Conservation (phyloP, 2,797 vertebrate species). For the Menidia menidia region DNA sequence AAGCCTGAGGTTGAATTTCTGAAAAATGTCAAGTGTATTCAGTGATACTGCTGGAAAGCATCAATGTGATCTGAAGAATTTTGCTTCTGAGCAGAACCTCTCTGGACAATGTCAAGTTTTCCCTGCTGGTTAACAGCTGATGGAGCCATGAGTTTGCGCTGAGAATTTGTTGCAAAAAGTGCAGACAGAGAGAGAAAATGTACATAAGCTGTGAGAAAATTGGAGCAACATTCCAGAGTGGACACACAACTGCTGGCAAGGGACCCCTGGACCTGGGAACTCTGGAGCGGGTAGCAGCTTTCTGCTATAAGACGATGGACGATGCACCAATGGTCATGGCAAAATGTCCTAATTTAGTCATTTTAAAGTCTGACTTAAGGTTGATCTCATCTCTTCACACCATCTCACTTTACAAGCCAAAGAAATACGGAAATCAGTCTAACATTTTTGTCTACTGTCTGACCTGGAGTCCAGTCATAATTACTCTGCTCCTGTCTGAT, state of each 20-base stretch:
- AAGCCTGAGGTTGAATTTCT: slow-evolving; percentile 16
- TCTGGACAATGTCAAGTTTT: slow-evolving; percentile 55
- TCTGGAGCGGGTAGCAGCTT: neutral
- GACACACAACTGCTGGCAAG: slow-evolving; percentile 48
- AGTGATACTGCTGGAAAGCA: slow-evolving; percentile 37
- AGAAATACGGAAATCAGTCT: slow-evolving; percentile 3
- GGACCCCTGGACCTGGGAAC: slow-evolving; percentile 38
- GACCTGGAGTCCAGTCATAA: neutral
- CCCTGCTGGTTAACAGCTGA: slow-evolving; percentile 56
- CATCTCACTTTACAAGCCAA: slow-evolving; percentile 6
- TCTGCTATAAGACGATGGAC: slow-evolving; percentile 24
- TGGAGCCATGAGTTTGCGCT: slow-evolving; percentile 25
- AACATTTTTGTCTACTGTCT: neutral
- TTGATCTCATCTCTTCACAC: slow-evolving; percentile 22
- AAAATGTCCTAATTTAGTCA: slow-evolving; percentile 11
- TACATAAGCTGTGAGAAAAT: slow-evolving; percentile 68
- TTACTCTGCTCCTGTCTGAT: neutral
- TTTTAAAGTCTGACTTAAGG: slow-evolving; percentile 19
- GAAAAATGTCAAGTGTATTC: slow-evolving; percentile 15
- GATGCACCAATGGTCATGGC: slow-evolving; percentile 2
- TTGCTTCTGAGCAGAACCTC: slow-evolving; percentile 35
- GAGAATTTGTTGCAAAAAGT: slow-evolving; percentile 37
- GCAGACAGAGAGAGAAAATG: slow-evolving; percentile 41
- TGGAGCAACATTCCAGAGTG: slow-evolving; percentile 59
- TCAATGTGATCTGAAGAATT: slow-evolving; percentile 36